These are phyloP conservation scores for Leptopilina boulardi DNA, from an alignment of 1,140 invertebrate species.

Conservation along the genomic window DNA sequence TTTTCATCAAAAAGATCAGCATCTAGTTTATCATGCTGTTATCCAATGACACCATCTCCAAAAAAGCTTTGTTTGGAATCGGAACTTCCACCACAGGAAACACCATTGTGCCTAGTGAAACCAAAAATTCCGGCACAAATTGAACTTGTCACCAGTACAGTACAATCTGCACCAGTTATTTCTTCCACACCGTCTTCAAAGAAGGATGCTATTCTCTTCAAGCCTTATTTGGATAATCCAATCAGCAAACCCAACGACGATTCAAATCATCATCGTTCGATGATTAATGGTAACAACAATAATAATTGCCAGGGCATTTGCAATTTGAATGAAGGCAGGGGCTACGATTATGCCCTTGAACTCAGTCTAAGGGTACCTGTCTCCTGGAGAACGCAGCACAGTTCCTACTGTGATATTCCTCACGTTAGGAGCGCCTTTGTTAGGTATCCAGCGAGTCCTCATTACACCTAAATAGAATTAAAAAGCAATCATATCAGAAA, in stretches of 20 bases:
- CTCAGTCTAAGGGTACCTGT: constrained; percentile 68
- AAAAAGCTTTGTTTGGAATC: constrained; percentile 57
- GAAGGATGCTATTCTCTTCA: constrained; percentile 78
- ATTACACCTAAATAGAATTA: constrained; percentile 56
- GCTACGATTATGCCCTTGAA: constrained; percentile 63
- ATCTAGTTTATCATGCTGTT: constrained; percentile 59
- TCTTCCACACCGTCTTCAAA: constrained; percentile 61
- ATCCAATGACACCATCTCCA: constrained; percentile 50
- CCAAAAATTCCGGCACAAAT: constrained; percentile 56
- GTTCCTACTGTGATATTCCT: constrained; percentile 57
- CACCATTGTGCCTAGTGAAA: constrained; percentile 72
- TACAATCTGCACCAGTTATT: constrained; percentile 65
- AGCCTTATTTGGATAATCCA: constrained; percentile 82
- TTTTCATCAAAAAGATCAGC: constrained; percentile 53
- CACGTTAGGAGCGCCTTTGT: constrained; percentile 70
- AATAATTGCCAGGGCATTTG: constrained; percentile 68
- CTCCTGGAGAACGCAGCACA: constrained; percentile 58
- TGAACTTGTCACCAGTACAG: constrained; percentile 69
- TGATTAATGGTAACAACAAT: constrained; percentile 64
- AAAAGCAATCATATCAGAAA: constrained; percentile 3
- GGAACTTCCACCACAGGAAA: constrained; percentile 64
- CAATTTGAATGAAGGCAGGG: constrained; percentile 65
- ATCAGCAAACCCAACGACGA: constrained; percentile 68
- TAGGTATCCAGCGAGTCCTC: constrained; percentile 66
- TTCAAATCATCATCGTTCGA: not conserved